Evolutionary conservation across 2,888 invertebrate genomes (phyloP), one percentile per base, ranked within the genome.

Genomic region (Athripsodes cinereus): DNA sequence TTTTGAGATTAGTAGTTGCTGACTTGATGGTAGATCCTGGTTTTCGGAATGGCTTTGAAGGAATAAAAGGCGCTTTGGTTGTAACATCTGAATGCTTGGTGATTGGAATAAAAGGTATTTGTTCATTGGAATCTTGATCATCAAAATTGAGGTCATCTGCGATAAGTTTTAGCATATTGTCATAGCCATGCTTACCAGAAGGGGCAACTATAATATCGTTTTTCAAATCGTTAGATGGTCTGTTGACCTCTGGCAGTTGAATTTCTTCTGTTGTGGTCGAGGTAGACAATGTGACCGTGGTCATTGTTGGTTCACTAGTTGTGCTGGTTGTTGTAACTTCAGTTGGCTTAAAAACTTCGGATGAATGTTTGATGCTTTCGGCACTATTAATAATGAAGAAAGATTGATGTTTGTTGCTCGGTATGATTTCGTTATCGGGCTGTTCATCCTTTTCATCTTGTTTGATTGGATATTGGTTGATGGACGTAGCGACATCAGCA

Each of bases 1-100:
- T 60, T 18, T 52, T 34, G 8, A 64, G 55, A 1, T 65, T 61
- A 0, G 65, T 57, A 8, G 66, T 62, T 11, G 65, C 62, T 22
- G 64, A 59, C 67, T 64, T 21, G 67, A 70, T 58, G 3, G 72
- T 60, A 3, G 53, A 13, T 6, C 16, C 22, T 44, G 71, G 70
- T 53, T 71, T 69, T 50, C 67, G 62, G 51, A 71, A 58, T 58
- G 74, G 67, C 62, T 73, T 71, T 2, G 78, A 76, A 66, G 79
- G 79, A 75, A 78, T 77, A 0, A 74, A 66, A 1, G 79, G 78
- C 0, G 73, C 74, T 52, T 77, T 72, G 1, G 71, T 74, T 26
- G 78, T 74, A 51, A 52, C 19, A 22, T 55, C 35, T 64, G 61
- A 65, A 48, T 69, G 70, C 34, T 68, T 69, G 1, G 67, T 67